Evolutionary conservation across 1,140 invertebrate species (phyloP).

Genomic region (Zophobas atratus): DNA sequence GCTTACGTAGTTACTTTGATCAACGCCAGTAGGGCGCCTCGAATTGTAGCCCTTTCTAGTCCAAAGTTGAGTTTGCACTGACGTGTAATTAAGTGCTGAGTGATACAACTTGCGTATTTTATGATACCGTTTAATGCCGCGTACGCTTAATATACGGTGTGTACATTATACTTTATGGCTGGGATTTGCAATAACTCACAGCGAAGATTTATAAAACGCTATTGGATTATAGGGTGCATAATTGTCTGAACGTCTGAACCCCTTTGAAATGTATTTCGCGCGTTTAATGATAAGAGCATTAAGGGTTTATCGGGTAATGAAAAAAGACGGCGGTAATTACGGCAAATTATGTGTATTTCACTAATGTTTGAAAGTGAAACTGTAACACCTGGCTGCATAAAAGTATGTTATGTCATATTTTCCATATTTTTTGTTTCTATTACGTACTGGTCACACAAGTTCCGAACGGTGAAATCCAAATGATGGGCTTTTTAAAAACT

Average conservation of each 20-base stretch:
- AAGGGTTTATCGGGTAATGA: too few species aligned
- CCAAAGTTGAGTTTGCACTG: not conserved
- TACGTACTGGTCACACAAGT: too few species aligned
- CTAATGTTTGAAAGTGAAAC: too few species aligned
- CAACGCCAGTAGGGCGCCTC: not conserved
- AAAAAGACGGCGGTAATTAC: too few species aligned
- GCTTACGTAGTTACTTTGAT: not conserved
- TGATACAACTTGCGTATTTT: constrained; percentile 18
- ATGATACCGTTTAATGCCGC: constrained; percentile 12
- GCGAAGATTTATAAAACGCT: not conserved
- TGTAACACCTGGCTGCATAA: too few species aligned
- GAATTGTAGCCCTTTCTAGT: not conserved
- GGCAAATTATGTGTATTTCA: too few species aligned
- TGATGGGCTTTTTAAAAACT: too few species aligned
- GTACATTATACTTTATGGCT: constrained; percentile 15
- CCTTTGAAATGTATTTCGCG: not conserved
- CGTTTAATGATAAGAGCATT: not conserved
- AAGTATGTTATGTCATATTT: too few species aligned
- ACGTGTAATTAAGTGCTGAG: constrained; percentile 33
- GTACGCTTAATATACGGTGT: constrained; percentile 28
- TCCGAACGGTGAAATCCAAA: too few species aligned
- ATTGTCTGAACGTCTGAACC: too few species aligned
- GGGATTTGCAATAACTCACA: not conserved
- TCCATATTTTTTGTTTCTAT: too few species aligned
- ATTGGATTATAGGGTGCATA: constrained; percentile 3